A percentile compares a stretch with the other conserved stretches of the same genome.
Conservation (phyloP, 2,113 vertebrate species). For the Circaetus gallicus region DNA sequence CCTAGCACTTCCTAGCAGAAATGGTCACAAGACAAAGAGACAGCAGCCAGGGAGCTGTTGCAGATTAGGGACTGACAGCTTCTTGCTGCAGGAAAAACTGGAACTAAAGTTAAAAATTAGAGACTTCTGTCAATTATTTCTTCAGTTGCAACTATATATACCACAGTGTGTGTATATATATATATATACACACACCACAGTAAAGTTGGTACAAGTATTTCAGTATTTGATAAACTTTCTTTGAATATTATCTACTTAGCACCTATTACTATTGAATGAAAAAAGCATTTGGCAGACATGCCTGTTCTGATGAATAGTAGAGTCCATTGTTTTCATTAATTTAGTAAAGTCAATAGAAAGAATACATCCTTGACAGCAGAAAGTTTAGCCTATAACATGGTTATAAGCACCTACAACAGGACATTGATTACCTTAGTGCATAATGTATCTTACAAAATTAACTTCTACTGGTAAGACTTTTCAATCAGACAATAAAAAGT, state of each 20-base stretch:
- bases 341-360: neutral
- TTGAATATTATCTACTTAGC: neutral
- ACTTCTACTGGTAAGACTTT: neutral
- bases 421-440: neutral
- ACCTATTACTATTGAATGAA: neutral
- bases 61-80: neutral
- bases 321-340: neutral
- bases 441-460: neutral
- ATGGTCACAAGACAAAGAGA: neutral
- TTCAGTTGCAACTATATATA: neutral
- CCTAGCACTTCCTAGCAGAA: neutral
- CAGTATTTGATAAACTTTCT: neutral
- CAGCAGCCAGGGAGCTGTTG: neutral
- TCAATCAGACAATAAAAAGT: neutral
- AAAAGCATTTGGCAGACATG: neutral
- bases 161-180: too few species aligned
- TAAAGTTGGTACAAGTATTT: neutral
- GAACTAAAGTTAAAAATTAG: neutral
- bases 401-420: neutral
- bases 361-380: neutral
- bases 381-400: neutral
- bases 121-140: neutral
- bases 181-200: neutral
- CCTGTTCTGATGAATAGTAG: neutral
- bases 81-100: accelerated